A percentile compares a stretch with the other conserved stretches of the same genome.
phyloP scores from a whole-genome alignment of 1,140 invertebrate genomes.

The Metaphire vulgaris region DNA sequence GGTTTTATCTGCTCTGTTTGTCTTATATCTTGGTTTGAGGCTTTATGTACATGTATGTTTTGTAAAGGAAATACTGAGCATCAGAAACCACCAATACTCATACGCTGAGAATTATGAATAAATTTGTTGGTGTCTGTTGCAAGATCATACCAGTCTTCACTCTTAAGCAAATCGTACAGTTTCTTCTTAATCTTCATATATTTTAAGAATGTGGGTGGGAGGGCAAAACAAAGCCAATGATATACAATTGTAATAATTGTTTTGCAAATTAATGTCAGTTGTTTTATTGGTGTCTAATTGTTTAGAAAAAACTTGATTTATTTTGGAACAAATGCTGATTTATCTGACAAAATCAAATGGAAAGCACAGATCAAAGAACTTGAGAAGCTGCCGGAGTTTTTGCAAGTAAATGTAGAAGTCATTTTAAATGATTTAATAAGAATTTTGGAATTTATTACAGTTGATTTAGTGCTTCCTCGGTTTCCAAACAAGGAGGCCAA shows the following conservation, averaged over 20 bases:
- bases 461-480: neutral
- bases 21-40: no score
- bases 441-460: neutral
- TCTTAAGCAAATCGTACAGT: neutral
- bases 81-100: no score
- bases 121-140: no score
- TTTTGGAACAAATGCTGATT: constrained; percentile 94
- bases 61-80: no score
- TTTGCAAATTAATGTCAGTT: neutral
- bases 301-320: constrained; percentile 51
- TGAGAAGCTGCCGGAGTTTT: constrained; percentile 87
- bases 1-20: no score
- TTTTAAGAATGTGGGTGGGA: neutral
- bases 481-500: neutral
- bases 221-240: neutral
- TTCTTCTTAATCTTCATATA: neutral
- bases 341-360: constrained; percentile 93
- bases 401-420: constrained; percentile 61
- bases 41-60: no score
- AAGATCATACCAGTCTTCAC: no score
- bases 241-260: neutral
- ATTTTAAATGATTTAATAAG: neutral
- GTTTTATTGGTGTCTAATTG: neutral
- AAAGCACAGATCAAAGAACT: constrained; percentile 79
- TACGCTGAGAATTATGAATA: no score